Conservation (phyloP, 2,113 vertebrate genomes). For the Struthio camelus region DNA sequence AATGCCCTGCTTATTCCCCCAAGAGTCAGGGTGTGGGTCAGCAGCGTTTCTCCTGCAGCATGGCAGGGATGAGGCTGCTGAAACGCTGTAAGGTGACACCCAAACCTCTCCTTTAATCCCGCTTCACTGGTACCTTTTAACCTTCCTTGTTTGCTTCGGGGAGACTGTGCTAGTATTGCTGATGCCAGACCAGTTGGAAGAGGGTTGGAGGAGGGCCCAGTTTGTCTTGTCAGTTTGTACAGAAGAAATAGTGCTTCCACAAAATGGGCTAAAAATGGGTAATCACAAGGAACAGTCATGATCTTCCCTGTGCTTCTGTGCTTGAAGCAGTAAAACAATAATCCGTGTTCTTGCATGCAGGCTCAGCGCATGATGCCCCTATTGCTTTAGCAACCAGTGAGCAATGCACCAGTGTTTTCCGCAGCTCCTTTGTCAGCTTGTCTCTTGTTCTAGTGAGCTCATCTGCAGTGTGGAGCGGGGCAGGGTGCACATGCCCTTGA, state of each 20-base stretch:
- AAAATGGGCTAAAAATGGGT: neutral
- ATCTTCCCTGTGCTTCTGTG: neutral
- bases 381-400: neutral
- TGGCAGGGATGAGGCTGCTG: neutral
- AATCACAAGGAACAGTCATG: neutral
- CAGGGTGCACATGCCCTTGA: neutral
- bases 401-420: neutral
- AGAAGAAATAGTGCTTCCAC: neutral
- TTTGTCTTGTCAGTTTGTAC: neutral
- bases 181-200: neutral
- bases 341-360: neutral
- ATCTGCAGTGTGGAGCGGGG: neutral
- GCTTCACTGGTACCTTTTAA: neutral
- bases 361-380: neutral
- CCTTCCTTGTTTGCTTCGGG: neutral
- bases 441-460: neutral
- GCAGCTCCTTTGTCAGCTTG: neutral
- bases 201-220: neutral
- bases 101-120: neutral
- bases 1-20: neutral
- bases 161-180: neutral
- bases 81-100: neutral
- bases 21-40: neutral
- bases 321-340: neutral
- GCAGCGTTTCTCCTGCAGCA: neutral